Percentiles rank a stretch among this genome's conserved stretches.
These are phyloP conservation scores for Sinella curviseta DNA, from an alignment of 1,140 invertebrate genomes.

Conservation along the genomic window DNA sequence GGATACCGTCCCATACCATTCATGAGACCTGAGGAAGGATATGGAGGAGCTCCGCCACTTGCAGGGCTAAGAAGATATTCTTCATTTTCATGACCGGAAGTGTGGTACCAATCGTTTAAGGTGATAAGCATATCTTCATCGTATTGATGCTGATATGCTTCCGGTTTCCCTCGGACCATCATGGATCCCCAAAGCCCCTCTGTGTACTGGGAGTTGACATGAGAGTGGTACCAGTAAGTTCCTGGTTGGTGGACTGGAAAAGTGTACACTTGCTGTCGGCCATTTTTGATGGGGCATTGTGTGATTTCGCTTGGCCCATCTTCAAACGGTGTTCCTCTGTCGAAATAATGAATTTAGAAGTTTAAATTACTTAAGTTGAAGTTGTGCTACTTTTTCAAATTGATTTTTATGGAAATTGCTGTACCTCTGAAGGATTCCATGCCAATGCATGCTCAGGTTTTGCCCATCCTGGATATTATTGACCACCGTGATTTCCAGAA, in stretches of 20 bases:
- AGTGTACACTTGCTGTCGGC: constrained; percentile 1
- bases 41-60: neutral
- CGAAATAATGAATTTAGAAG: too few species aligned
- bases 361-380: too few species aligned
- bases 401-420: too few species aligned
- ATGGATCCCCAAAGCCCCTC: constrained; percentile 32
- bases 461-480: constrained; percentile 37
- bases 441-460: constrained; percentile 32
- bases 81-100: neutral
- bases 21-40: neutral
- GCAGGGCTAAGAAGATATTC: neutral
- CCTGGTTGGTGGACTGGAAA: constrained; percentile 27
- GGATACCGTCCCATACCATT: constrained; percentile 8
- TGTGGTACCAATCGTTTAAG: constrained; percentile 40
- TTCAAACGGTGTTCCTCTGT: constrained; percentile 20
- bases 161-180: constrained; percentile 18
- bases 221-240: constrained; percentile 39
- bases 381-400: too few species aligned
- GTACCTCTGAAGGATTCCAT: constrained; percentile 34
- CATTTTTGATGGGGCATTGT: constrained; percentile 30
- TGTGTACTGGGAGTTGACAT: constrained; percentile 14
- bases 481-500: neutral
- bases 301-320: constrained; percentile 34
- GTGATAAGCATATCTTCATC: constrained; percentile 30
- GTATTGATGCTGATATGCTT: constrained; percentile 32